Conservation (phyloP, 2,888 invertebrate species). For the Thereva unica region DNA sequence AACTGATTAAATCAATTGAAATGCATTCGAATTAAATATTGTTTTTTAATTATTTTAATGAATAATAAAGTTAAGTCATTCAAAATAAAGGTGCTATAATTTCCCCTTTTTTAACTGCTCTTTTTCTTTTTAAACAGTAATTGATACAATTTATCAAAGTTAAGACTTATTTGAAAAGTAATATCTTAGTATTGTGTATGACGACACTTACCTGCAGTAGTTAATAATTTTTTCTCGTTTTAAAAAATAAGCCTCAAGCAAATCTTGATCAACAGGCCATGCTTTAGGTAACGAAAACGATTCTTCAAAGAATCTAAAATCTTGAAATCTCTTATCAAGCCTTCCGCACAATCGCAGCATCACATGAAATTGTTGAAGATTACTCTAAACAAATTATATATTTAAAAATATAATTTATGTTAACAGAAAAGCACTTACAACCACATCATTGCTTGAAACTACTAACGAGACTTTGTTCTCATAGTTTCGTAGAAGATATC, state of each 20-base stretch:
- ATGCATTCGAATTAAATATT: too few species aligned
- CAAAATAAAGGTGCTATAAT: too few species aligned
- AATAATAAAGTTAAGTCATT: too few species aligned
- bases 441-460: constrained; percentile 54
- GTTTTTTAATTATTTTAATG: too few species aligned
- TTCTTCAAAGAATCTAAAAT: constrained; percentile 49
- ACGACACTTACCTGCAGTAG: constrained; percentile 52
- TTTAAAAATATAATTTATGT: neutral
- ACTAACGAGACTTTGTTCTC: constrained; percentile 53
- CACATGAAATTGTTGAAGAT: constrained; percentile 53
- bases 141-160: too few species aligned
- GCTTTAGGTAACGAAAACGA: constrained; percentile 50
- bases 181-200: neutral
- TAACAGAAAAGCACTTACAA: constrained; percentile 46
- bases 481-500: constrained; percentile 53
- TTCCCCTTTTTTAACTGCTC: too few species aligned
- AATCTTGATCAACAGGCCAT: constrained; percentile 49
- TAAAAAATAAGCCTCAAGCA: constrained; percentile 55
- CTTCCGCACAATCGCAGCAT: constrained; percentile 52
- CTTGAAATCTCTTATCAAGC: constrained; percentile 49
- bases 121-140: too few species aligned
- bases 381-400: constrained; percentile 48
- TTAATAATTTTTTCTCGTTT: constrained; percentile 54
- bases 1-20: too few species aligned
- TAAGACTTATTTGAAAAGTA: neutral